Percentiles rank a stretch among this genome's conserved stretches.
Conservation (phyloP, 2,797 vertebrate species). For the Rhinogobio ventralis region DNA sequence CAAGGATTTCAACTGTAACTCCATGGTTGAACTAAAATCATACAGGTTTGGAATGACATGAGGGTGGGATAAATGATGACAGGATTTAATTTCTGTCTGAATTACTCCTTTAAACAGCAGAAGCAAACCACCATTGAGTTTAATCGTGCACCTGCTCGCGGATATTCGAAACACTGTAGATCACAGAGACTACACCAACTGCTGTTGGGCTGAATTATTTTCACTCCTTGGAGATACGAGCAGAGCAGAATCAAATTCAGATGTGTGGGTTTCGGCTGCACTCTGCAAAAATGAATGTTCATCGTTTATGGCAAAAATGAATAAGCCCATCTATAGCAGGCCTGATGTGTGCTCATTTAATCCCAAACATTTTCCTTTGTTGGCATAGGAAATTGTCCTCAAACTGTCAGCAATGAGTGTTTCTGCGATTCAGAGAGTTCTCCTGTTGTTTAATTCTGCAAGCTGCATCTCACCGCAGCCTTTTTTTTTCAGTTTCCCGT, state of each 20-base stretch:
- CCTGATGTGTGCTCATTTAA: constrained; percentile 46
- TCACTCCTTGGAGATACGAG: constrained; percentile 27
- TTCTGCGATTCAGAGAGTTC: constrained; percentile 43
- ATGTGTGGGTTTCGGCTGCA: constrained; percentile 27
- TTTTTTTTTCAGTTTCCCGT: constrained; percentile 27
- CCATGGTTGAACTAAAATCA: neutral
- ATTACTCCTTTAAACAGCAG: constrained; percentile 22
- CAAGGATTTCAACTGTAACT: neutral
- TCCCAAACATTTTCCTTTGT: constrained; percentile 49
- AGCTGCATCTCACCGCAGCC: constrained; percentile 19
- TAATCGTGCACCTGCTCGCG: constrained; percentile 33
- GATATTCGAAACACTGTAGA: constrained; percentile 27
- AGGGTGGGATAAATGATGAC: neutral
- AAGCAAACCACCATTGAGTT: constrained; percentile 26
- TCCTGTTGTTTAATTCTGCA: constrained; percentile 45
- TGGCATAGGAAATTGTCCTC: constrained; percentile 49
- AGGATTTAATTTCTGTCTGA: constrained; percentile 29
- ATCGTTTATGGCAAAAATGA: constrained; percentile 43
- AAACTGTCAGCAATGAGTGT: constrained; percentile 52
- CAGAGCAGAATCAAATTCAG: constrained; percentile 1
- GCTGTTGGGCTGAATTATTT: constrained; percentile 34
- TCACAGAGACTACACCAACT: constrained; percentile 30
- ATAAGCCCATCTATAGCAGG: constrained; percentile 18
- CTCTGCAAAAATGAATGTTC: constrained; percentile 42
- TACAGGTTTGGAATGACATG: constrained; percentile 11